Evolutionary conservation across 2,888 invertebrate genomes (phyloP), one percentile per base, ranked within the genome.

Genomic region (Panopea generosa): DNA sequence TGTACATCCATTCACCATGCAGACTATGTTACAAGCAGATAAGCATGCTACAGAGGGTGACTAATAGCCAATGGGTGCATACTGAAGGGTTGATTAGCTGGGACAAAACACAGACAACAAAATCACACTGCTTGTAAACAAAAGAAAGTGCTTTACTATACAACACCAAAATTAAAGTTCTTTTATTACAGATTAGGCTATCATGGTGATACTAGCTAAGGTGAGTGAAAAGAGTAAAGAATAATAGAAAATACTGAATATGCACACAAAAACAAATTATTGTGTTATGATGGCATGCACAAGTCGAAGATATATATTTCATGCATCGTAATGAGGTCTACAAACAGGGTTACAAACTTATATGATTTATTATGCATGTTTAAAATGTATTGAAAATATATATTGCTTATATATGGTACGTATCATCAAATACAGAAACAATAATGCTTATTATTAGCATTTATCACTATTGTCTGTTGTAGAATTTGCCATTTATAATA

Each of bases 11-110:
- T 24, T 52, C 52, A 52, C 52, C 52, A 22, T 52, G 52, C 52
- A 52, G 52, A 52, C 52, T 52, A 52, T 52, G 52, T 52, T 52
- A 52, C 52, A 52, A 52, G 52, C 52, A 52, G 52, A 22, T 52
- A 52, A 52, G n/a, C n/a, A n/a, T n/a, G n/a, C n/a, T n/a, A n/a
- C n/a, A n/a, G n/a, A n/a, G n/a, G n/a, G n/a, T n/a, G 52, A 18
- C 18, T 52, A 52, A 52, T 26, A 52, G 52, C 52, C 52, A 52
- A 52, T 52, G 24, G 52, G 52, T 52, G 52, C 40, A 40, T 40
- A 40, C 40, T 40, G 40, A 40, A 40, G 40, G 40, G 40, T 40
- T 40, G 40, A 40, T 40, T 40, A 40, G 40, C 40, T 40, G 40
- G 40, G 40, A 40, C 40, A 40, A 40, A 40, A 40, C 40, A 40